These are phyloP conservation scores for Argya squamiceps DNA, from an alignment of 2,797 vertebrate genomes.

Conservation along the genomic window DNA sequence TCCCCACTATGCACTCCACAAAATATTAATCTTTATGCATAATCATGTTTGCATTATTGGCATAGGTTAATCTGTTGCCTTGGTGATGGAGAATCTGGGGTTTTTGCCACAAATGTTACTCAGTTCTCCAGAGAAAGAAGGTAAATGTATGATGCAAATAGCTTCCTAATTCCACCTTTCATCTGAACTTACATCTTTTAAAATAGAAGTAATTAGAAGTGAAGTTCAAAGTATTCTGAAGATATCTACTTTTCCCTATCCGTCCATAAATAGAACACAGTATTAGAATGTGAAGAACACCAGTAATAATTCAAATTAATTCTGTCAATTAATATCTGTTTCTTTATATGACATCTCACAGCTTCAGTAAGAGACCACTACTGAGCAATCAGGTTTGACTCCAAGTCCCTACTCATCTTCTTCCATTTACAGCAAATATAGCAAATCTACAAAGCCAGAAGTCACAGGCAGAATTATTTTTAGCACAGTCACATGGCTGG, in stretches of 20 bases:
- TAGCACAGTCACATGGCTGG: slow-evolving; percentile 21
- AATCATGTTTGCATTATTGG: not conserved
- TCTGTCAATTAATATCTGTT: not conserved
- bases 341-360: not conserved
- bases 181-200: not conserved
- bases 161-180: not conserved
- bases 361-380: not conserved
- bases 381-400: not conserved
- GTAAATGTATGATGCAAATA: not conserved
- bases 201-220: not conserved
- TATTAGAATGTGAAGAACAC: not conserved
- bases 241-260: not conserved
- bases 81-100: accelerated
- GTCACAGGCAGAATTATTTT: slow-evolving; percentile 35
- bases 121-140: not conserved
- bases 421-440: not conserved
- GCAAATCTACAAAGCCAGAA: slow-evolving; percentile 11
- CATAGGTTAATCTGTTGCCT: not conserved
- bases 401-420: not conserved
- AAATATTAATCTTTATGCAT: not conserved
- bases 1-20: too few relatives aligned
- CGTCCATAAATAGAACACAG: not conserved
- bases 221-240: not conserved
- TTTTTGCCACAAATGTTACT: not conserved
- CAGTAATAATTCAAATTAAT: not conserved